Evolutionary conservation across 1,140 invertebrate species (phyloP), one percentile per base, ranked within the genome.

Genomic region (Centruroides sculpturatus): DNA sequence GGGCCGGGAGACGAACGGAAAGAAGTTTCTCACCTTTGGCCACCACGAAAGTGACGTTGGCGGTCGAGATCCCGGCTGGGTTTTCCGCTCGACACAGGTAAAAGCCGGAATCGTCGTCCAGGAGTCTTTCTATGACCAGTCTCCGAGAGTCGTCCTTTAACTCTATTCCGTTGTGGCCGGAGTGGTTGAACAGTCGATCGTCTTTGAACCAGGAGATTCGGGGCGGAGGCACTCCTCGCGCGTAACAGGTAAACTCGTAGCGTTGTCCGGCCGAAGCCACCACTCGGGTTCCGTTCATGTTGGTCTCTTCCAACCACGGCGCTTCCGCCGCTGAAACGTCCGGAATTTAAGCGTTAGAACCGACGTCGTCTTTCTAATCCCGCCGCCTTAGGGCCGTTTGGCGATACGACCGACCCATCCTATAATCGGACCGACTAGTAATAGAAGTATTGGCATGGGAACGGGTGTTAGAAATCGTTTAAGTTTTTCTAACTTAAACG

Each of bases 171-270:
- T 13, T 57, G 34, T 61, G 60, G 46, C 62, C 55, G 5, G 35
- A 60, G n/a, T 50, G 46, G 11, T 61, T 54, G 3, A 68, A 55
- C 6, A 10, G 10, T 54, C 58, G 12, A 1, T 56, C 57, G 50
- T 70, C 61, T 60, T 63, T 66, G 3, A 57, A 57, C 69, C 69
- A 70, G 4, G 8, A n/a, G 6, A 69, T 50, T 2, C n/a, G 8
- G 9, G 69, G 69, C 46, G 46, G 48, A 9, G 69, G 69, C 35
- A 59, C 57, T 0, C 69, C 69, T 35, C 35, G 53, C 1, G 58
- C 57, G 12, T 58, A 56, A 50, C 69, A 70, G 11, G 50, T 50
- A 36, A 70, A 66, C 46, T 69, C 64, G 35, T 66, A 49, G n/a
- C 52, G 34, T 4, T 53, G 36, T 5, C 66, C 59, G 5, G 53